Base-by-base conservation (phyloP, 1,140 invertebrate genomes). In the Ceratitis capitata region DNA sequence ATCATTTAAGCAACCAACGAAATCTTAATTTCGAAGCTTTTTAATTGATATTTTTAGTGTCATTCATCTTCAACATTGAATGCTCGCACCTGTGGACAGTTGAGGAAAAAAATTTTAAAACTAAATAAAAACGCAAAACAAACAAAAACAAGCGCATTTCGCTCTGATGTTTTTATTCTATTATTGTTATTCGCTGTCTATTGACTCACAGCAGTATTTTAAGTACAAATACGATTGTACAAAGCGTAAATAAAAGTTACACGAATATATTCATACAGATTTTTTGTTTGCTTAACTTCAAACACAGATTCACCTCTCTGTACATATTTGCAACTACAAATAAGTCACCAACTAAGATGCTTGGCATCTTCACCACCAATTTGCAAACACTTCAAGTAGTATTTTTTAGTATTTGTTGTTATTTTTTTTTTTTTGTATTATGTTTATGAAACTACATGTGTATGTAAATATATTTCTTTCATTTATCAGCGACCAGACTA, bases 361-460 rank as follows among this genome's bases (percentile, higher is more conserved):
- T 78, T 78, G 39, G 35, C 39, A 78, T 78, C n/a, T n/a, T n/a
- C n/a, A n/a, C n/a, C 42, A 19, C n/a, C 69, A 45, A 78, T 78
- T 78, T 45, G 39, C 39, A 78, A 78, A 45, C 69, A 78, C 42
- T 78, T 45, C 1, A 45, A n/a, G n/a, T n/a, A n/a, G n/a, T n/a
- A n/a, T n/a, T n/a, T n/a, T n/a, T n/a, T n/a, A n/a, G n/a, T 78
- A 23, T 26, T 78, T 78, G 23, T 39, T 45, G 3, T n/a, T 78
- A 23, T 26, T 78, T 35, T 45, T 45, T 78, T 6, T 64, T 78
- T 9, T 45, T 45, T n/a, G n/a, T n/a, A n/a, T n/a, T n/a, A n/a
- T n/a, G n/a, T n/a, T n/a, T n/a, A n/a, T n/a, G n/a, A n/a, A n/a
- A n/a, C n/a, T n/a, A n/a, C n/a, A n/a, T n/a, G n/a, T n/a, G n/a